Conservation (phyloP, 37 sponge, comb jelly and placozoan species). For the Corticium candelabrum region DNA sequence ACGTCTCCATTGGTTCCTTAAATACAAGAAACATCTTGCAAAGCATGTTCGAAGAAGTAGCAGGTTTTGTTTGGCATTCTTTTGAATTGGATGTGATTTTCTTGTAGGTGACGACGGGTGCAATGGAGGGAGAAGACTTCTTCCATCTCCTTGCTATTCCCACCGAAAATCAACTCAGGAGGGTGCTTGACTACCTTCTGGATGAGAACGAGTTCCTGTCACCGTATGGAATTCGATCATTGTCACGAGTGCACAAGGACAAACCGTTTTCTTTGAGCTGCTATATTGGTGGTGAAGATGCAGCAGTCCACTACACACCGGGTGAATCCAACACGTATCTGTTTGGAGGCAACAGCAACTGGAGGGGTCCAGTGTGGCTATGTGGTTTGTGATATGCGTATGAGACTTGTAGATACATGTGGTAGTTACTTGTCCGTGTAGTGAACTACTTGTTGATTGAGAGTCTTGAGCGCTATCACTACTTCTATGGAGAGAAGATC, state of each 20-base stretch:
- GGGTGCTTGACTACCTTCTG: constrained; percentile 75
- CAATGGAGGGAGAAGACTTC: neutral
- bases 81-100: neutral
- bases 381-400: neutral
- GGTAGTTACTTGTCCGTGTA: constrained; percentile 9
- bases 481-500: constrained; percentile 76
- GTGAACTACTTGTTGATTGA: constrained; percentile 89
- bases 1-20: constrained; percentile 83
- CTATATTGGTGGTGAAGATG: constrained; percentile 44
- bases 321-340: constrained; percentile 91
- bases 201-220: constrained; percentile 95
- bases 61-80: neutral
- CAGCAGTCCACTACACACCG: constrained; percentile 69
- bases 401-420: neutral
- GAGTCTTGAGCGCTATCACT: constrained; percentile 82
- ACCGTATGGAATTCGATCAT: constrained; percentile 79
- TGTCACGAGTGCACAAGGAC: constrained; percentile 73
- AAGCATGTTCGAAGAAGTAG: constrained; percentile 30
- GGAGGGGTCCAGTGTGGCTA: constrained; percentile 94
- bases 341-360: constrained; percentile 98
- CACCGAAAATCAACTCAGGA: constrained; percentile 26
- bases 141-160: constrained; percentile 83
- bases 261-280: constrained; percentile 66
- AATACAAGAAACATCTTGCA: constrained; percentile 68
- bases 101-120: neutral